Evolutionary conservation across 2,797 vertebrate genomes (phyloP), one percentile per base, ranked within the genome.

Genomic region (Urocyon cinereoargenteus): DNA sequence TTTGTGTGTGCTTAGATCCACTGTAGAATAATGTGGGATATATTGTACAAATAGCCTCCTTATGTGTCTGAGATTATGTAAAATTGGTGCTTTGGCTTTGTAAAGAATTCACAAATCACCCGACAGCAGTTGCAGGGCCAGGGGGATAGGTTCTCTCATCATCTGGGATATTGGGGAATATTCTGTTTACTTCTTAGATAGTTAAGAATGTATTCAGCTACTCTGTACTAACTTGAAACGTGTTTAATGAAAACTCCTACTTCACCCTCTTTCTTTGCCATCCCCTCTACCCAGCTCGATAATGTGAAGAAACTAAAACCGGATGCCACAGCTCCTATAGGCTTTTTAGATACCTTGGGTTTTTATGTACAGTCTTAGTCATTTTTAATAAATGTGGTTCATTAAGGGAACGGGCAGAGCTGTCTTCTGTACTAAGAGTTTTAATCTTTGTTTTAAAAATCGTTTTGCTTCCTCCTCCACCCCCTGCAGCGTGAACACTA

Each of bases 321-420:
- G 94, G 89, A 91, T 57, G 92, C 97, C 96, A 79, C 77, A 97
- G 97, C 72, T 87, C 97, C 77, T 95, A 12, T 91, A 96, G 72
- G 88, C 97, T 95, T 97, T 92, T 87, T 96, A 95, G 94, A 97
- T 90, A 90, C 45, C 96, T 96, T 96, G 77, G 72, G 96, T 98
- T 97, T 97, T 96, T 98, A 96, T 98, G 98, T 99, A 98, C 55
- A 98, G 97, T 82, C 88, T 84, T 97, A 98, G 97, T 98, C 90
- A 98, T 98, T 99, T 99, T 99, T 99, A 99, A 99, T 99, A 99
- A 99, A 99, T 97, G 98, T 99, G 93, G 91, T 98, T 97, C 96
- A 87, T 96, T 94, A 96, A 96, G 97, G 96, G 86, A 97, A 81
- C 55, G 13, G 81, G 45, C 78, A 45, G 2, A 66, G 40, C 51